phyloP scores from a whole-genome alignment of 2,797 vertebrate species.

The Oryzias sinensis region DNA sequence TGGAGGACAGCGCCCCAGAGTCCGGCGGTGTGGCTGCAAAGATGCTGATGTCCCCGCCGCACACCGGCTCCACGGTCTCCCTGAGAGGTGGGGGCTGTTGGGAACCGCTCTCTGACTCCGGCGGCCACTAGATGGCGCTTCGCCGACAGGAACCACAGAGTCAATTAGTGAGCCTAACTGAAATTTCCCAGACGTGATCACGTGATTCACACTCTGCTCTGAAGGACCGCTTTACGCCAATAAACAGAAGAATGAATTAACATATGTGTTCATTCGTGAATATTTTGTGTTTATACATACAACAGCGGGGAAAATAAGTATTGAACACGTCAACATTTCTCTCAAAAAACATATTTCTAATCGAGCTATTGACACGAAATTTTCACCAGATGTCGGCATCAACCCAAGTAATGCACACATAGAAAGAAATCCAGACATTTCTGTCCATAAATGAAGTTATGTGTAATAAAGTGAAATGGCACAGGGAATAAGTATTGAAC shows the following conservation, averaged over 20 bases:
- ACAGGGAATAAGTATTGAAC: too few species aligned
- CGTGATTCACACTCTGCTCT: slow-evolving; percentile 6
- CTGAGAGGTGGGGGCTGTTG: slow-evolving; percentile 19
- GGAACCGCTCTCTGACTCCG: background rate
- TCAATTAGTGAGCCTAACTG: slow-evolving; percentile 29
- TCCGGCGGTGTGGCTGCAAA: slow-evolving; percentile 15
- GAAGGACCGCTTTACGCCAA: slow-evolving; percentile 39
- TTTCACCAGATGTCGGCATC: too few species aligned
- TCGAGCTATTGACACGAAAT: too few species aligned
- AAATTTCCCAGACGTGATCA: slow-evolving; percentile 26
- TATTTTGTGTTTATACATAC: too few species aligned
- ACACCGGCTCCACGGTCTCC: slow-evolving; percentile 60
- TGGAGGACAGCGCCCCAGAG: slow-evolving; percentile 28
- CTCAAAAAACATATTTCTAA: too few species aligned
- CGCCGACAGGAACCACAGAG: slow-evolving; percentile 26
- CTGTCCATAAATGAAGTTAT: too few species aligned
- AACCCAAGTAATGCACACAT: too few species aligned
- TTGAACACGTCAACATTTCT: too few species aligned
- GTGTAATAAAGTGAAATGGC: too few species aligned
- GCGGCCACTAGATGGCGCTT: slow-evolving; percentile 62
- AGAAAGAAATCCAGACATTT: too few species aligned
- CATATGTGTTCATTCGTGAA: too few species aligned
- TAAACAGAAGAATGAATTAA: slow-evolving; percentile 9
- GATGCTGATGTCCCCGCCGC: slow-evolving; percentile 41
- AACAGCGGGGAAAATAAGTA: too few species aligned